Evolutionary conservation across 2,113 vertebrate genomes (phyloP).

Genomic region (Lasiurus borealis): DNA sequence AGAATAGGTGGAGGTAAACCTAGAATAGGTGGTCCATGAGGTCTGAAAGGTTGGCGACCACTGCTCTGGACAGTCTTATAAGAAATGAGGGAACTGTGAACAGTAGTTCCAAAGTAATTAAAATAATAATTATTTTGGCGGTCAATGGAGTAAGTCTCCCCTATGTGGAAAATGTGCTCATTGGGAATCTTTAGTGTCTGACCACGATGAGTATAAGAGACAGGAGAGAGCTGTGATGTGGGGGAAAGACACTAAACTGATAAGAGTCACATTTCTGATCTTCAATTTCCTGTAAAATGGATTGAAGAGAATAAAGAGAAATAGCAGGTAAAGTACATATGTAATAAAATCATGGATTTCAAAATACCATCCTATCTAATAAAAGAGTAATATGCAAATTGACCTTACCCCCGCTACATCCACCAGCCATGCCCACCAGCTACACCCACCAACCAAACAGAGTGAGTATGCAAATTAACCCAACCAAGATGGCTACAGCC

Average conservation of each 20-base stretch:
- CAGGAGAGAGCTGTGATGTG: neutral
- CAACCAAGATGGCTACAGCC: too few relatives aligned
- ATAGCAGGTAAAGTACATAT: neutral
- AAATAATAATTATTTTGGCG: neutral
- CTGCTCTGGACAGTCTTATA: neutral
- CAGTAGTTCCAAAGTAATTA: neutral
- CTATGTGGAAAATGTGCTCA: neutral
- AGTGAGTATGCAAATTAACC: too few relatives aligned
- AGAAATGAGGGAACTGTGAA: neutral
- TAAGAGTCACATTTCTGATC: neutral
- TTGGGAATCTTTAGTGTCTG: neutral
- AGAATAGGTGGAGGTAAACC: neutral
- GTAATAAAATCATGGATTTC: neutral
- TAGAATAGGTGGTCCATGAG: too few relatives aligned
- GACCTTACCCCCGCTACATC: too few relatives aligned
- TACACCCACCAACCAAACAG: too few relatives aligned
- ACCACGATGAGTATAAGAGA: neutral
- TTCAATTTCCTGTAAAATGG: neutral
- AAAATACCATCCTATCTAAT: neutral
- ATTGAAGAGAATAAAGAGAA: slow-evolving; percentile 5
- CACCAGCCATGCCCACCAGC: too few relatives aligned
- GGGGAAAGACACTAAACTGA: too few relatives aligned
- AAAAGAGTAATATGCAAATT: too few relatives aligned
- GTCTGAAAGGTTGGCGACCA: too few relatives aligned
- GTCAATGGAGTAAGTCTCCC: neutral